A percentile compares a stretch with the other conserved stretches of the same genome.
Evolutionary conservation across 2,113 vertebrate species (phyloP).

Genomic region (Brachirus orientalis): DNA sequence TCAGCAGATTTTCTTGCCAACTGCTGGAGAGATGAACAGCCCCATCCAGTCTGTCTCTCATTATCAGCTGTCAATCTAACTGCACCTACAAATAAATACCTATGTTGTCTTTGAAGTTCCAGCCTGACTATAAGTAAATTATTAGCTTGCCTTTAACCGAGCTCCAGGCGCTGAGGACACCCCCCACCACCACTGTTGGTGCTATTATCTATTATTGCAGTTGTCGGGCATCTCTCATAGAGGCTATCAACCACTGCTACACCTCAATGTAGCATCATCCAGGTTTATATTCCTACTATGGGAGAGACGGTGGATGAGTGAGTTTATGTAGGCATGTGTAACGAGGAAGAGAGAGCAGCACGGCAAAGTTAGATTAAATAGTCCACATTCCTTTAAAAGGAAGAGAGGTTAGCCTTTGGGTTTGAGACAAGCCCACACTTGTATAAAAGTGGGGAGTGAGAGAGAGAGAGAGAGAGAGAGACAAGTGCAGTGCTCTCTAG

Average conservation of each 20-base stretch:
- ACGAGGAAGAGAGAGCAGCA: constrained; percentile 31
- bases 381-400: constrained; percentile 78
- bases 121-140: constrained; percentile 64
- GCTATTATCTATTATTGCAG: constrained; percentile 59
- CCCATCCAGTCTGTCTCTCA: constrained; percentile 64
- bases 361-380: constrained; percentile 65
- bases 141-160: constrained; percentile 57
- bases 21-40: constrained; percentile 38
- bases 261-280: neutral
- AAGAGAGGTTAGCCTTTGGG: constrained; percentile 75
- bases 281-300: constrained; percentile 25
- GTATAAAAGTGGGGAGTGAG: constrained; percentile 49
- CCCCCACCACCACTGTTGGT: constrained; percentile 46
- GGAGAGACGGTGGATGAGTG: constrained; percentile 25
- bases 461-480: constrained; percentile 43
- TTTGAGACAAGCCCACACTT: constrained; percentile 75
- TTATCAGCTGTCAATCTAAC: constrained; percentile 69
- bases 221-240: constrained; percentile 34
- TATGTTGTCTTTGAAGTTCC: constrained; percentile 67
- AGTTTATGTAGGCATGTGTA: constrained; percentile 51
- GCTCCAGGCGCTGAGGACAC: constrained; percentile 55
- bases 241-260: constrained; percentile 23
- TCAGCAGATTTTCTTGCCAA: constrained; percentile 53
- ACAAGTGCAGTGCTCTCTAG: constrained; percentile 64
- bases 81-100: constrained; percentile 73